A percentile compares a stretch with the other conserved stretches of the same genome.
Evolutionary conservation across 2,888 invertebrate species (phyloP).

Genomic region (Patella depressa): DNA sequence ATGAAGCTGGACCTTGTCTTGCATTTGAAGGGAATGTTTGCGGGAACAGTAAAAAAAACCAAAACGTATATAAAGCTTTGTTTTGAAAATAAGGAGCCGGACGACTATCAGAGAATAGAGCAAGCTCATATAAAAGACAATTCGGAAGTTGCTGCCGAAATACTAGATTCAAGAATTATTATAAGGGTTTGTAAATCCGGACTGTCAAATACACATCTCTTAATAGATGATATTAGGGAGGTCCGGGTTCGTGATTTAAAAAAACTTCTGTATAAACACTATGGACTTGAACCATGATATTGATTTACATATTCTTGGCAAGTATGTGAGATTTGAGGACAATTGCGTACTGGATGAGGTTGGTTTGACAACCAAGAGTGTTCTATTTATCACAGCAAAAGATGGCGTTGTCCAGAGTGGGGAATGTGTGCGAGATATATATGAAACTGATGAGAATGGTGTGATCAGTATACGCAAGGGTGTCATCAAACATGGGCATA

Average conservation of each 20-base stretch:
- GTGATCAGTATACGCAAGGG: no score
- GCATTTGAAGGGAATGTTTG: neutral
- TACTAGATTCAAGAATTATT: neutral
- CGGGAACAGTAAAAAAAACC: neutral
- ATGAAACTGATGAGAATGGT: no score
- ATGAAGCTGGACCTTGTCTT: neutral
- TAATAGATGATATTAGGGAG: neutral
- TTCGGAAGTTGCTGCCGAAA: neutral
- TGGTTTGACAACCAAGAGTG: no score
- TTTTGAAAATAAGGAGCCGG: neutral
- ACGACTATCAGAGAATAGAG: neutral
- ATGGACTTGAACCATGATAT: neutral
- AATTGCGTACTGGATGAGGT: no score
- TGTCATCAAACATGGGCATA: no score
- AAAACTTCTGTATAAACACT: neutral
- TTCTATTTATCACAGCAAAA: no score
- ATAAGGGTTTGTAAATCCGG: neutral
- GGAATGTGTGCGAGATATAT: no score
- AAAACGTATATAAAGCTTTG: neutral
- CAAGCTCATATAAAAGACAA: neutral
- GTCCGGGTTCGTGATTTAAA: neutral
- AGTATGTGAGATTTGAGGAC: neutral
- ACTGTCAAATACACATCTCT: neutral
- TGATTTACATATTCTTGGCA: neutral
- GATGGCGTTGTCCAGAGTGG: no score